These are phyloP conservation scores for Dryomyza anilis DNA, from an alignment of 2,888 invertebrate genomes.

Conservation along the genomic window DNA sequence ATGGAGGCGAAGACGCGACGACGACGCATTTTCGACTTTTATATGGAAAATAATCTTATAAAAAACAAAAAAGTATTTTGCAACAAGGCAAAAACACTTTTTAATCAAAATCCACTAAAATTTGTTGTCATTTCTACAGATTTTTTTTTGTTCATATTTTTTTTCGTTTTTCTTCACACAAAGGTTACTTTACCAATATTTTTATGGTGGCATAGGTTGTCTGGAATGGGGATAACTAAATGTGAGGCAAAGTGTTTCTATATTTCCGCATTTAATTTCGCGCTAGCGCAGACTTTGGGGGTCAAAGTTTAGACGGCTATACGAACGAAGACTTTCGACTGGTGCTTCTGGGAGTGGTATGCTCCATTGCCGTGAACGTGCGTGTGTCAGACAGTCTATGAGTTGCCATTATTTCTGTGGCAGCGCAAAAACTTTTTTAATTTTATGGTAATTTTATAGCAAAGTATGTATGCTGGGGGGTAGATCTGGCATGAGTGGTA, in stretches of 20 bases:
- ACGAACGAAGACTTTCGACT: too few species aligned
- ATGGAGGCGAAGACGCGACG: background rate
- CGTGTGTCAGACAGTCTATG: background rate
- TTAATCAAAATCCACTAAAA: slow-evolving; percentile 23
- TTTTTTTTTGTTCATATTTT: background rate
- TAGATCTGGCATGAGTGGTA: too few species aligned
- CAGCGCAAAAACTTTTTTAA: slow-evolving; percentile 39
- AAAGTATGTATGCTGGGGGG: too few species aligned
- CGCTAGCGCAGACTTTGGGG: too few species aligned
- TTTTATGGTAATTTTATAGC: slow-evolving; percentile 36
- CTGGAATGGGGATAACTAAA: background rate
- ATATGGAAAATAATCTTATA: too few species aligned
- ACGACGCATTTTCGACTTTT: background rate
- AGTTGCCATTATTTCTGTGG: slow-evolving; percentile 16
- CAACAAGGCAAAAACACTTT: slow-evolving; percentile 5
- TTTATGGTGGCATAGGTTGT: background rate
- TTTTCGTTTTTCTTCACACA: background rate
- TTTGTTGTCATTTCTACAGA: slow-evolving; percentile 15
- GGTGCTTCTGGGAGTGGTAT: background rate
- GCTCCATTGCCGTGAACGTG: background rate
- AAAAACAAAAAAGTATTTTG: too few species aligned
- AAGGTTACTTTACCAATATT: background rate
- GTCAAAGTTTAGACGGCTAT: too few species aligned
- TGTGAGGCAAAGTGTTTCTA: background rate
- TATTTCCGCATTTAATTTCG: background rate